Evolutionary conservation across 2,888 invertebrate genomes (phyloP).

Genomic region (Drosophila multiciliata): DNA sequence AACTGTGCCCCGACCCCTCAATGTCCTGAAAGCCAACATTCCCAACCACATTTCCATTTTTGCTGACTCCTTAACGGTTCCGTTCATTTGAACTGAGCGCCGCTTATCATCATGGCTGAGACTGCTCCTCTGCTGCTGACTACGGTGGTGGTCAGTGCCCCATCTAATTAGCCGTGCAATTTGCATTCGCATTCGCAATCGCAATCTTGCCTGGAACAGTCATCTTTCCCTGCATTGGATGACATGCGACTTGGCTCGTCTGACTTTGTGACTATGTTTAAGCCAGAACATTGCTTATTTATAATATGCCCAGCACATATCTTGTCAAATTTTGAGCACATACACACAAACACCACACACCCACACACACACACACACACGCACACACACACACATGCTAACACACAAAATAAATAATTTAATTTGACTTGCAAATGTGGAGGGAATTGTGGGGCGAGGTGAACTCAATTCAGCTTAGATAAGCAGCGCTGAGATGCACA

Average conservation of each 20-base stretch:
- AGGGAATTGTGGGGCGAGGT: conserved; percentile 37
- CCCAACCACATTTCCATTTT: neutral
- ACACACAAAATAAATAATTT: conserved; percentile 72
- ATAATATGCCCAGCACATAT: conserved; percentile 62
- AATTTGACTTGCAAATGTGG: conserved; percentile 76
- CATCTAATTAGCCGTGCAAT: conserved; percentile 61
- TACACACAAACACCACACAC: neutral
- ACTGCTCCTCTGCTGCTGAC: neutral
- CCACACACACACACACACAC: conserved; percentile 8
- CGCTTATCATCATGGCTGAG: neutral
- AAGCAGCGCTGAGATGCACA: conserved; percentile 22
- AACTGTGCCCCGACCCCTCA: neutral
- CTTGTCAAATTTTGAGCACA: conserved; percentile 41
- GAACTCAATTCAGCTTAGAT: conserved; percentile 20
- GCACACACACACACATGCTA: conserved; percentile 19
- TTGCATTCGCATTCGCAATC: conserved; percentile 43
- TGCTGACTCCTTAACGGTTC: conserved; percentile 1
- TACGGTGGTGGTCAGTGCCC: conserved; percentile 10
- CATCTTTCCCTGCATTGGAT: neutral
- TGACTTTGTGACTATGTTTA: conserved; percentile 36
- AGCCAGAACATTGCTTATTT: conserved; percentile 62
- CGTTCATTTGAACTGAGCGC: conserved; percentile 17
- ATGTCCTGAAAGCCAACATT: neutral
- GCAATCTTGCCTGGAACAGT: neutral
- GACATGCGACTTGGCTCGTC: conserved; percentile 16